phyloP scores from a whole-genome alignment of 2,888 invertebrate genomes.

The Noctua pronuba region DNA sequence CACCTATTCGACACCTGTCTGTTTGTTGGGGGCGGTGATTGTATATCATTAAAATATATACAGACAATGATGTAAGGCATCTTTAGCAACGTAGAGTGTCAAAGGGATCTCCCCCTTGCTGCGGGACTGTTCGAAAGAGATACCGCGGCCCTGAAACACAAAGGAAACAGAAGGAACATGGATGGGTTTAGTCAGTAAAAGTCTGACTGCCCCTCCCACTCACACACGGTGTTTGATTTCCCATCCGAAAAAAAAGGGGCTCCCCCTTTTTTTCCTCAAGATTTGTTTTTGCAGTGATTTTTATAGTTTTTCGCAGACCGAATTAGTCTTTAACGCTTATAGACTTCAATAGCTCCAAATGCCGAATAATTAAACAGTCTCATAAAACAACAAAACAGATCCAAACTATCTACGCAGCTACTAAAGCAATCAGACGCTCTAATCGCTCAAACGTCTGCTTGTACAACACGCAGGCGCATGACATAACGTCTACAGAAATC shows the following conservation, averaged over 20 bases:
- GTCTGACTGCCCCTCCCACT: too few relatives aligned
- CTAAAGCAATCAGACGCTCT: slow-evolving; percentile 32
- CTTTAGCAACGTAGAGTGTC: neutral
- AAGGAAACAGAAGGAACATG: too few relatives aligned
- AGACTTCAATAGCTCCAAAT: neutral
- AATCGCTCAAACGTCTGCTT: slow-evolving; percentile 44
- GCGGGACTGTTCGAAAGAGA: too few relatives aligned
- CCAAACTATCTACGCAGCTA: slow-evolving; percentile 3
- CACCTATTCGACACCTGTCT: neutral
- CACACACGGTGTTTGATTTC: too few relatives aligned
- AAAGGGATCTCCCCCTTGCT: too few relatives aligned
- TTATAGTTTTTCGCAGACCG: neutral
- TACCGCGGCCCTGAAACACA: too few relatives aligned
- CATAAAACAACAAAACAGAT: slow-evolving; percentile 1
- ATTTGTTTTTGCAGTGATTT: neutral
- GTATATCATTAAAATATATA: neutral
- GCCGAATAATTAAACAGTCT: slow-evolving; percentile 3
- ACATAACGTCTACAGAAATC: slow-evolving; percentile 27
- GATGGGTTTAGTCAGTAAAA: too few relatives aligned
- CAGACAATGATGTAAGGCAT: neutral
- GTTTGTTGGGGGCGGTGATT: neutral
- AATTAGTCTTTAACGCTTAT: neutral
- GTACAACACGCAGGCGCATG: slow-evolving; percentile 19
- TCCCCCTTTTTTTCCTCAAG: too few relatives aligned
- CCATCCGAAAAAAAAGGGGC: too few relatives aligned